Conservation (phyloP, 1,140 invertebrate genomes). For the Eriocheir sinensis region DNA sequence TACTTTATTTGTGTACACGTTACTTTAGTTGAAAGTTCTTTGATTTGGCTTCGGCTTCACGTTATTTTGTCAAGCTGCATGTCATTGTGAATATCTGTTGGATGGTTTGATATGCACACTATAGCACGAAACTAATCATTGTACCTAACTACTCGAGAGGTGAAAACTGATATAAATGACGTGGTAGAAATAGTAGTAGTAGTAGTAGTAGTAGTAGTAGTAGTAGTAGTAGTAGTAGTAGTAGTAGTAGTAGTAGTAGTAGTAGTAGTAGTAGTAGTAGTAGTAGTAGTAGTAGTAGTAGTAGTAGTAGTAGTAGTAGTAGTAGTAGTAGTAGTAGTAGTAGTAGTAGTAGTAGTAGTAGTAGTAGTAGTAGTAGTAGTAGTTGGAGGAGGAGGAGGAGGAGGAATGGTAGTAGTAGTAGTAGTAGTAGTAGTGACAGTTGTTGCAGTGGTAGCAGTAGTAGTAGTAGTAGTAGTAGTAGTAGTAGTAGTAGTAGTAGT, state of each 20-base stretch:
- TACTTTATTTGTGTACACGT: too few relatives aligned
- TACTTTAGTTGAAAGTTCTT: too few relatives aligned
- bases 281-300: background rate
- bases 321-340: slow-evolving; percentile 7
- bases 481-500: background rate
- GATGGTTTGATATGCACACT: too few relatives aligned
- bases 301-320: slow-evolving; percentile 3
- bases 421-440: background rate
- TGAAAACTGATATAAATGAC: too few relatives aligned
- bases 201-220: background rate
- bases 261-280: slow-evolving; percentile 4
- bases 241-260: background rate
- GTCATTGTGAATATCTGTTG: too few relatives aligned
- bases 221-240: slow-evolving; percentile 8
- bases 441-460: background rate
- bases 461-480: background rate
- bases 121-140: too few relatives aligned
- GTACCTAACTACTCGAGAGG: too few relatives aligned
- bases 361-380: slow-evolving; percentile 7
- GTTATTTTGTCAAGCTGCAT: too few relatives aligned
- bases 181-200: background rate
- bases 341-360: background rate
- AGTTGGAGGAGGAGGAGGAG: background rate
- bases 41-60: too few relatives aligned
- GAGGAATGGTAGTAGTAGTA: background rate